These are phyloP conservation scores for Linnaemya vulpina DNA, from an alignment of 2,888 invertebrate genomes.

Conservation along the genomic window DNA sequence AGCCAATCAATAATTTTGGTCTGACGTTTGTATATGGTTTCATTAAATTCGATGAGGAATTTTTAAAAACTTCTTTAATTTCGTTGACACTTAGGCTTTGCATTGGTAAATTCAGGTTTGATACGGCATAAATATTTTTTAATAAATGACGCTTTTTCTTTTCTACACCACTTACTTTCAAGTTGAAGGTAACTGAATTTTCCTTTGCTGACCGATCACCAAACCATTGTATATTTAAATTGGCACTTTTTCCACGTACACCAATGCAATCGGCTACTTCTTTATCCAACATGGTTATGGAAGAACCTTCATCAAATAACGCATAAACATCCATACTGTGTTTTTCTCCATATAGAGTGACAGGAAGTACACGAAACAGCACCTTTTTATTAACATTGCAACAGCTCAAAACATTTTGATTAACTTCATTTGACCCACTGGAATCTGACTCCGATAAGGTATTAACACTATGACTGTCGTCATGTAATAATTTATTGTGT, in stretches of 20 bases:
- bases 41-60: not conserved
- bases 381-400: conserved; percentile 1
- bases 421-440: too few species aligned
- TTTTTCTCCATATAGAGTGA: conserved; percentile 42
- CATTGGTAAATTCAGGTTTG: conserved; percentile 45
- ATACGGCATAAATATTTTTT: conserved; percentile 52
- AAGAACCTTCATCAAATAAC: conserved; percentile 44
- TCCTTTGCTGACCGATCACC: conserved; percentile 44
- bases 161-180: conserved; percentile 26
- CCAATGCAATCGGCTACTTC: conserved; percentile 34
- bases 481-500: too few species aligned
- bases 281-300: conserved; percentile 37
- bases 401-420: conserved; percentile 36
- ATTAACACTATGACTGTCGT: too few species aligned
- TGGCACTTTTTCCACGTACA: not conserved
- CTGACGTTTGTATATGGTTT: not conserved
- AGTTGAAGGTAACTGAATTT: conserved; percentile 12
- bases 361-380: conserved; percentile 46
- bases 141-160: conserved; percentile 34
- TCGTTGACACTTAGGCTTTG: conserved; percentile 51
- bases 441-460: too few species aligned
- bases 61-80: conserved; percentile 8
- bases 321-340: conserved; percentile 29
- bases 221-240: conserved; percentile 38
- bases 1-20: conserved; percentile 8